Percentiles rank a stretch among this genome's conserved stretches.
These are phyloP conservation scores for Heterodera schachtii DNA, from an alignment of 1,140 invertebrate species.

Conservation along the genomic window DNA sequence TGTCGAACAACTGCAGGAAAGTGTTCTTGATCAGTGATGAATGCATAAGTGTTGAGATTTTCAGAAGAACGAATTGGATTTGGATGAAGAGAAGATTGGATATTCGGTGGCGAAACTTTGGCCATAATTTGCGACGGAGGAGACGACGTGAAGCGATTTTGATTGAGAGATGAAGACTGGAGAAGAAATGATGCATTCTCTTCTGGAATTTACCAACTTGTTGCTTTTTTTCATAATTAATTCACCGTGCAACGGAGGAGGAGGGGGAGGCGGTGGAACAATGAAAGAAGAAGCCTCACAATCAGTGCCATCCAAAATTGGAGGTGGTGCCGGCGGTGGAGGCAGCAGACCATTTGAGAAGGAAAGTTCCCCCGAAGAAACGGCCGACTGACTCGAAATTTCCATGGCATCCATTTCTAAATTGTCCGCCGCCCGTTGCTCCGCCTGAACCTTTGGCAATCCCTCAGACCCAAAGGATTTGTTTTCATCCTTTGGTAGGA, in stretches of 20 bases:
- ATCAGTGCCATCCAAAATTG: constrained; percentile 6
- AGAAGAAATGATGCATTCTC: background rate
- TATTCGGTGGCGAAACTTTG: background rate
- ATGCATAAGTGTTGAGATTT: background rate
- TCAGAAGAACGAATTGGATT: background rate
- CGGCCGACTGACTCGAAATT: constrained; percentile 12
- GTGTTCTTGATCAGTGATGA: no score
- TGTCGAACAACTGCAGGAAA: background rate
- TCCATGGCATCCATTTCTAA: constrained; percentile 23
- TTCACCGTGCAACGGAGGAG: background rate
- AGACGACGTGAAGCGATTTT: background rate
- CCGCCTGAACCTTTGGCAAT: background rate
- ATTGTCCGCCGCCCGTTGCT: background rate
- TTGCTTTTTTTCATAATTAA: background rate
- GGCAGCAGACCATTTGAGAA: constrained; percentile 13
- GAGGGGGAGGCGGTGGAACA: background rate
- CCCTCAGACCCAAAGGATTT: background rate
- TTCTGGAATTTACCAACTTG: background rate
- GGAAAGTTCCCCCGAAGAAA: background rate
- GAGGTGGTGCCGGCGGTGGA: constrained; percentile 23
- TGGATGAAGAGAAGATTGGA: background rate
- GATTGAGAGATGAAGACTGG: background rate
- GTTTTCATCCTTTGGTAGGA: constrained; percentile 3
- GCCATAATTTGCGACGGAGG: background rate
- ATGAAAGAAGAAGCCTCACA: background rate